phyloP scores from a whole-genome alignment of 2,797 vertebrate genomes.

The Ispidina lecontei region DNA sequence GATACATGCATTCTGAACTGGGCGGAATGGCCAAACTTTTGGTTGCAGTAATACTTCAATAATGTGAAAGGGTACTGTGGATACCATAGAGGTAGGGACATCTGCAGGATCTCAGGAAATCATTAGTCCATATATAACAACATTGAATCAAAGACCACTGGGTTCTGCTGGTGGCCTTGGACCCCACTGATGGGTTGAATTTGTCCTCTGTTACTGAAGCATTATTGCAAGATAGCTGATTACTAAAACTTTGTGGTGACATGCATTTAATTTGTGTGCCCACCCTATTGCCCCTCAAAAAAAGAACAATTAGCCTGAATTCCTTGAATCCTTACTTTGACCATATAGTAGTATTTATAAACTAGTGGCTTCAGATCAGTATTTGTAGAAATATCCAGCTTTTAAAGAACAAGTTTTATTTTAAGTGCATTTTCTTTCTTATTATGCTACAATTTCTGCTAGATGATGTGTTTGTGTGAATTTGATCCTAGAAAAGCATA shows the following conservation, averaged over 20 bases:
- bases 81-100: not conserved
- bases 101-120: not conserved
- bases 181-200: not conserved
- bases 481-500: not conserved
- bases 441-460: not conserved
- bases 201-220: not conserved
- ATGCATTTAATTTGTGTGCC: not conserved
- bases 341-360: not conserved
- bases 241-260: not conserved
- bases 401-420: not conserved
- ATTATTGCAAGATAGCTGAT: not conserved
- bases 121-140: not conserved
- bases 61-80: not conserved
- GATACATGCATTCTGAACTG: not conserved
- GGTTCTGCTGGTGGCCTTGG: not conserved
- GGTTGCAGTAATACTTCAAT: not conserved
- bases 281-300: not conserved
- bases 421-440: not conserved
- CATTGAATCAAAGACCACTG: not conserved
- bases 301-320: not conserved
- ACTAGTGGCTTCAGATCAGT: not conserved
- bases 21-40: not conserved
- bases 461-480: not conserved
- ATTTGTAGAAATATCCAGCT: not conserved
- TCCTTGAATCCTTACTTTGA: not conserved